Evolutionary conservation across 2,888 invertebrate species (phyloP), one percentile per base, ranked within the genome.

Genomic region (Tipula unca): DNA sequence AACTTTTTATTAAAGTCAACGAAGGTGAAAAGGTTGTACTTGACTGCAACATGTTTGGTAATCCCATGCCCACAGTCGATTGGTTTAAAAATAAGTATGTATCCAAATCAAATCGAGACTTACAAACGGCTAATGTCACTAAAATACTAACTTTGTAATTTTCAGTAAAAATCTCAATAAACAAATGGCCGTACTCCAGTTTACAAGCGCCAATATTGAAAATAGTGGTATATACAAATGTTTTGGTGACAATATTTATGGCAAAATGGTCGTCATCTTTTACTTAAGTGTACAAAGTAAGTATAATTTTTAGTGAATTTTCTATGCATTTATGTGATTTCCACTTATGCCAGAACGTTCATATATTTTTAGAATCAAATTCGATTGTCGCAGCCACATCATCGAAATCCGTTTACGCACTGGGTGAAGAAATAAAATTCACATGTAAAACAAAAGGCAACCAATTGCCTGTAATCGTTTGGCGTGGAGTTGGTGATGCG

Each of bases 1-100:
- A 69, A 25, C 20, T 10, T 25, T 3, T 25, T 25, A 14, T 69
- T 25, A 25, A 69, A 10, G 69, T 69, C 13, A 69, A 20, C 10
- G 69, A 69, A 69, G 10, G 3, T 25, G 69, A 69, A 69, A 69
- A 69, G 0, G 69, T 69, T 25, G 8, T 69, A 69, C 25, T 69
- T 10, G 69, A 69, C 10, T 83, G 83, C 17, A 17, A n/a, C 10
- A 35, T 35, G 35, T n/a, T 5, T 8, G 83, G 83, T n/a, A n/a
- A 32, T 29, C 83, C 83, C n/a, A n/a, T 0, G 6, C 83, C 83
- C 3, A 83, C 4, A 17, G 3, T 83, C 29, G 13, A 29, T 32
- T 83, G 83, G 83, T 83, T 32, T 83, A 83, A 83, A 83, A 83
- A 83, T 32, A 35, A 17, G 83, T 83, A 83, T 14, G 35, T 35